Conservation (phyloP, 2,888 invertebrate genomes). For the Eugnorisma glareosa region DNA sequence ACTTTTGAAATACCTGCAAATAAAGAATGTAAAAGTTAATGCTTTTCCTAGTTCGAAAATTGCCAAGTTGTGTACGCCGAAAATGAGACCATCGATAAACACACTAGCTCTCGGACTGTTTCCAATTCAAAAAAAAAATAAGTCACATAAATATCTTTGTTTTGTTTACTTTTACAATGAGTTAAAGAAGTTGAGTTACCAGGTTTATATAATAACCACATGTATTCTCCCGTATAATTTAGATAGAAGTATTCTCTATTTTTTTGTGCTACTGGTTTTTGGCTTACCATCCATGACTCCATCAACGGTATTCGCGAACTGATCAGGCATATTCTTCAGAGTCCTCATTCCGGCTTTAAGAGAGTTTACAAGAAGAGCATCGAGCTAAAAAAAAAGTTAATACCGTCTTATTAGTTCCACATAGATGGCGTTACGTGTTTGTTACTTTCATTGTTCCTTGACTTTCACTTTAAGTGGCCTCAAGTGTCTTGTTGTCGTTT, state of each 20-base stretch:
- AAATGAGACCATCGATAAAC: background rate
- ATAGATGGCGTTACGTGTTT: background rate
- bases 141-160: background rate
- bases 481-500: background rate
- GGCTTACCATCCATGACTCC: slow-evolving; percentile 94
- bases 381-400: slow-evolving; percentile 87
- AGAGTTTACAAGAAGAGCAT: slow-evolving; percentile 94
- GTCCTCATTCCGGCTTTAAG: slow-evolving; percentile 95
- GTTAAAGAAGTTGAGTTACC: background rate
- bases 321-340: slow-evolving; percentile 97
- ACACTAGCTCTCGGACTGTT: no score
- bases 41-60: background rate
- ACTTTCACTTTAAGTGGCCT: no score
- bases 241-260: background rate
- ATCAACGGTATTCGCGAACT: slow-evolving; percentile 95
- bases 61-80: background rate
- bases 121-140: no score
- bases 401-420: no score
- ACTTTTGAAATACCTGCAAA: slow-evolving; percentile 92
- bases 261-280: background rate
- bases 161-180: background rate
- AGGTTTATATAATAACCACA: background rate
- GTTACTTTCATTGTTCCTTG: background rate
- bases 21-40: background rate
- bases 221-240: background rate